Conservation (phyloP, 2,888 invertebrate species). For the Lumbricus terrestris region DNA sequence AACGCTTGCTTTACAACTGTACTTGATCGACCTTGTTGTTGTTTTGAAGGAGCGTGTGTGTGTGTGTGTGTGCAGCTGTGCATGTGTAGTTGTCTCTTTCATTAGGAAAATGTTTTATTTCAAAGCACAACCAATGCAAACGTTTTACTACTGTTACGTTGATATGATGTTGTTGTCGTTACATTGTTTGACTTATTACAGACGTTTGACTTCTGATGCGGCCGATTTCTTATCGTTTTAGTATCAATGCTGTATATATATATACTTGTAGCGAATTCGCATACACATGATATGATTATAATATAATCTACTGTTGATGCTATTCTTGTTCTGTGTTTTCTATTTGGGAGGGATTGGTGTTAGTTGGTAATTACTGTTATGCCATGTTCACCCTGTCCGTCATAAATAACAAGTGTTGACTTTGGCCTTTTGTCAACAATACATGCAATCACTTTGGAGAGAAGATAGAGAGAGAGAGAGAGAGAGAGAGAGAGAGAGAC, state of each 20-base stretch:
- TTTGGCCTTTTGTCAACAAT: too few species aligned
- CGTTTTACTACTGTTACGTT: not conserved
- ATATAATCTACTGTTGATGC: not conserved
- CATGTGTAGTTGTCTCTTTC: not conserved
- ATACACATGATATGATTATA: not conserved
- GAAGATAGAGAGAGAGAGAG: too few species aligned
- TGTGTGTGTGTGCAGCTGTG: too few species aligned
- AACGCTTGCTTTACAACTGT: not conserved
- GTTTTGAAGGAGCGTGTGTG: not conserved
- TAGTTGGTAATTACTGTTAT: not conserved
- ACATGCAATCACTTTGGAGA: too few species aligned
- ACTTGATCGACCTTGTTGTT: not conserved
- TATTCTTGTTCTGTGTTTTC: not conserved
- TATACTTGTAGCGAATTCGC: not conserved
- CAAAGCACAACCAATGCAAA: conserved; percentile 14
- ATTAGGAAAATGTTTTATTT: not conserved
- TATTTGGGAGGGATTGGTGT: not conserved
- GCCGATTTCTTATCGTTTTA: not conserved
- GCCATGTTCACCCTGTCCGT: too few species aligned
- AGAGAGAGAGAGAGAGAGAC: too few species aligned
- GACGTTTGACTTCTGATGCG: not conserved
- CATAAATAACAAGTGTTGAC: too few species aligned
- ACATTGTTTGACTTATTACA: not conserved
- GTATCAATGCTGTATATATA: not conserved
- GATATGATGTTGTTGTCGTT: not conserved